Evolutionary conservation across 2,888 invertebrate genomes (phyloP).

Genomic region (Sipunculus nudus): DNA sequence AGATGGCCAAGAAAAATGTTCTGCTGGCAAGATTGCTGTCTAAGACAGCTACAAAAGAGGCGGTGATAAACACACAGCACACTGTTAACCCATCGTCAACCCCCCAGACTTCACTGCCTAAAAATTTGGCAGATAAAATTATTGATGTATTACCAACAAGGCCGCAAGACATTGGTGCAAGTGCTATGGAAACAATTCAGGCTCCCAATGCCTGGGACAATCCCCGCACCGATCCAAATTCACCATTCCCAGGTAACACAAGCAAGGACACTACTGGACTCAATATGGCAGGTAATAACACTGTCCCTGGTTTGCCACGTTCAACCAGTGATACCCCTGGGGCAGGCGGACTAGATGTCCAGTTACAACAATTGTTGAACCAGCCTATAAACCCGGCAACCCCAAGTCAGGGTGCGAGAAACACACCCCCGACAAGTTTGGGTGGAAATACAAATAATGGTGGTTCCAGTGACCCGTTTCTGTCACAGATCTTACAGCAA

Average conservation of each 20-base stretch:
- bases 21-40: constrained; percentile 58
- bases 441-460: too few species aligned
- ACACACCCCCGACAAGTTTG: too few species aligned
- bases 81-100: constrained; percentile 48
- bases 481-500: constrained; percentile 86
- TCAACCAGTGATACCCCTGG: too few species aligned
- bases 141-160: constrained; percentile 16
- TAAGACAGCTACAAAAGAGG: constrained; percentile 48
- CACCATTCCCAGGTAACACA: constrained; percentile 46
- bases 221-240: constrained; percentile 42
- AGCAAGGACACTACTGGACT: constrained; percentile 11
- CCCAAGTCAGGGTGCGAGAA: too few species aligned
- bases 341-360: too few species aligned
- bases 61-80: constrained; percentile 49
- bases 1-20: constrained; percentile 51
- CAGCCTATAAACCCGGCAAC: too few species aligned
- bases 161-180: not conserved
- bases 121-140: constrained; percentile 52
- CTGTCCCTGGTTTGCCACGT: not conserved
- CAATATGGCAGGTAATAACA: not conserved
- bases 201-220: constrained; percentile 44
- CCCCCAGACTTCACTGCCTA: constrained; percentile 71
- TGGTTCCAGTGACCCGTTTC: constrained; percentile 69
- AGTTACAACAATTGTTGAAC: too few species aligned
- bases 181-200: constrained; percentile 17